Evolutionary conservation across 2,797 vertebrate species (phyloP).

Genomic region (Antrozous pallidus): DNA sequence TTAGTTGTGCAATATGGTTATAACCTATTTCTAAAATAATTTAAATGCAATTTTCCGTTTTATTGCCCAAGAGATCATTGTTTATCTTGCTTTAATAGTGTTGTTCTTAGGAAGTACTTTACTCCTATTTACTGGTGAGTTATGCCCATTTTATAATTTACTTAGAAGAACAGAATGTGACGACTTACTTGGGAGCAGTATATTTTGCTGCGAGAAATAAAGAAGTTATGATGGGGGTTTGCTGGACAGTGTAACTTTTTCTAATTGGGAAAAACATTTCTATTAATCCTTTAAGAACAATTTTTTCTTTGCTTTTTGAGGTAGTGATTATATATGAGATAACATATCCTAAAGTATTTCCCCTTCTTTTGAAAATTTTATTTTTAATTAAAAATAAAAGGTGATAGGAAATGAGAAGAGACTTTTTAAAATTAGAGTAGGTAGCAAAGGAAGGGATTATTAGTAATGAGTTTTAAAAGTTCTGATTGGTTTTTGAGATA

Average conservation of each 20-base stretch:
- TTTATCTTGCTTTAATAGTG: conserved; percentile 80
- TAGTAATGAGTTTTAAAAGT: conserved; percentile 8
- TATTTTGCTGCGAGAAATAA: conserved; percentile 83
- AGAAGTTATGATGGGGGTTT: conserved; percentile 65
- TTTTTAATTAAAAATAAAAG: conserved; percentile 40
- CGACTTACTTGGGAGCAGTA: conserved; percentile 81
- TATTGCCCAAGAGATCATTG: conserved; percentile 76
- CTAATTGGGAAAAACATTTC: conserved; percentile 49
- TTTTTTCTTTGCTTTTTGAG: conserved; percentile 39
- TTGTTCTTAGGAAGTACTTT: conserved; percentile 76
- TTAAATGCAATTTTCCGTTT: conserved; percentile 77
- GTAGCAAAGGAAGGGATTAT: neutral
- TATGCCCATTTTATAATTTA: conserved; percentile 85
- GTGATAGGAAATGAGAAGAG: neutral
- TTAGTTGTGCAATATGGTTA: conserved; percentile 80
- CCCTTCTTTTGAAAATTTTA: conserved; percentile 40
- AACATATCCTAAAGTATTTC: conserved; percentile 54
- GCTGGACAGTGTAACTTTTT: conserved; percentile 65
- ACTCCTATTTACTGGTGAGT: conserved; percentile 82
- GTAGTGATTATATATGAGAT: conserved; percentile 1
- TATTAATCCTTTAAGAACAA: conserved; percentile 25
- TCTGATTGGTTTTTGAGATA: conserved; percentile 25
- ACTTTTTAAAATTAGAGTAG: neutral
- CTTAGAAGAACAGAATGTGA: conserved; percentile 86
- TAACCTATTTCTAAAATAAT: conserved; percentile 69